Conservation (phyloP, 2,113 vertebrate genomes). For the Chlorocebus sabaeus region DNA sequence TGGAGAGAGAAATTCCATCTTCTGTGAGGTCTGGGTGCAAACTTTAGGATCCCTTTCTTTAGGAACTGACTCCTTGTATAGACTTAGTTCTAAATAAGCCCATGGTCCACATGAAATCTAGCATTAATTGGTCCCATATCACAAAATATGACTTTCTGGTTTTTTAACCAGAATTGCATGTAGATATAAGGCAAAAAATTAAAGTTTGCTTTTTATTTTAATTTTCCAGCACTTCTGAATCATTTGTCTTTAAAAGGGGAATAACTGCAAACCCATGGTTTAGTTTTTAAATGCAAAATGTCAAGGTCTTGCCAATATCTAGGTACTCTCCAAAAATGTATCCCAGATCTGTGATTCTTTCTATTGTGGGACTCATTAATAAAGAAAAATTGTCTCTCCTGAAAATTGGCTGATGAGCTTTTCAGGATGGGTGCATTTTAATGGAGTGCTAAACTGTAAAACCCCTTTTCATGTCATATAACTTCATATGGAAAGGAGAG, state of each 20-base stretch:
- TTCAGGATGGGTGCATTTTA: not conserved
- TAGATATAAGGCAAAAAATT: not conserved
- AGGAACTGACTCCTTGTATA: not conserved
- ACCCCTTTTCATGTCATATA: not conserved
- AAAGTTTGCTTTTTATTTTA: not conserved
- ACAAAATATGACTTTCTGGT: not conserved
- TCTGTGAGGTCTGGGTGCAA: not conserved
- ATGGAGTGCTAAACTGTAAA: not conserved
- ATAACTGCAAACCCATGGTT: not conserved
- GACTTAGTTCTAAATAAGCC: not conserved
- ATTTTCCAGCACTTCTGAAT: not conserved
- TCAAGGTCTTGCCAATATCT: not conserved
- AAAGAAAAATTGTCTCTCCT: not conserved
- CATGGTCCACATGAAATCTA: not conserved
- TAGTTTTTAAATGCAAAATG: slow-evolving; percentile 13
- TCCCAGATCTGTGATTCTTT: not conserved
- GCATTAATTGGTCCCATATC: not conserved
- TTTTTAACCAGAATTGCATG: not conserved
- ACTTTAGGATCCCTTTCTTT: not conserved
- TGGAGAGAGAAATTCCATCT: not conserved
- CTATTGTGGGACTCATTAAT: not conserved
- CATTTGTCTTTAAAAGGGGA: not conserved
- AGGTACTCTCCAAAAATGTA: not conserved
- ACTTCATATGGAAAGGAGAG: not conserved
- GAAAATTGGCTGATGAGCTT: not conserved